Conservation (phyloP, 2,797 vertebrate species). For the Hozukius guyotensis region DNA sequence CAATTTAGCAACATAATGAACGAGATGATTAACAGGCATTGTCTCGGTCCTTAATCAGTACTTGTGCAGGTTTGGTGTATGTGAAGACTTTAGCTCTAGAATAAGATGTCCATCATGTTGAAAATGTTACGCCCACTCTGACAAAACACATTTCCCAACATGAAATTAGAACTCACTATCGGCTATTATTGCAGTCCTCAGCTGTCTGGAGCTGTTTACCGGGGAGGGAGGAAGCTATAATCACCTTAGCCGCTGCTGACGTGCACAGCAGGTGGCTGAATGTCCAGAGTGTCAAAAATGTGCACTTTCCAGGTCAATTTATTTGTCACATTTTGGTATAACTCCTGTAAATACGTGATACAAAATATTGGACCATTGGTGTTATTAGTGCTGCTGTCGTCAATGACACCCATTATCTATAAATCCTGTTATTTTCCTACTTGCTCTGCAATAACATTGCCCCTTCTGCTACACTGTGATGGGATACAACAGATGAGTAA, state of each 20-base stretch:
- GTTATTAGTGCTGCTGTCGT: background rate
- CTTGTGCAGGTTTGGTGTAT: background rate
- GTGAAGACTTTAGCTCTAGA: constrained; percentile 22
- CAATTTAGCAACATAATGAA: constrained; percentile 6
- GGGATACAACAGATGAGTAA: background rate
- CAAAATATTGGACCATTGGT: background rate
- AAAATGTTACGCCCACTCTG: constrained; percentile 47
- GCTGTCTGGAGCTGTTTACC: constrained; percentile 45
- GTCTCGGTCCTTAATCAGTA: background rate
- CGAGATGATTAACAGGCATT: constrained; percentile 23
- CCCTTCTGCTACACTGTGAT: background rate
- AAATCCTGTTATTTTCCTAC: background rate
- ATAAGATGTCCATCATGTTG: constrained; percentile 43
- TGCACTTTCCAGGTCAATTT: background rate
- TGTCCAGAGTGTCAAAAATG: background rate
- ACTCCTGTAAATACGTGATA: background rate
- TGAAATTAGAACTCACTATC: constrained; percentile 53
- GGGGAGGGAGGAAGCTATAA: constrained; percentile 5
- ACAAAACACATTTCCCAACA: constrained; percentile 54
- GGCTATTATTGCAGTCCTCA: constrained; percentile 32
- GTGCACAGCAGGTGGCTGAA: background rate
- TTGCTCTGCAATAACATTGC: background rate
- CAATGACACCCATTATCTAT: background rate
- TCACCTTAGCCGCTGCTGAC: constrained; percentile 7
- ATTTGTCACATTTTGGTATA: background rate